These are phyloP conservation scores for Mus musculus DNA, from an alignment of 2,113 vertebrate genomes.

Conservation along the genomic window DNA sequence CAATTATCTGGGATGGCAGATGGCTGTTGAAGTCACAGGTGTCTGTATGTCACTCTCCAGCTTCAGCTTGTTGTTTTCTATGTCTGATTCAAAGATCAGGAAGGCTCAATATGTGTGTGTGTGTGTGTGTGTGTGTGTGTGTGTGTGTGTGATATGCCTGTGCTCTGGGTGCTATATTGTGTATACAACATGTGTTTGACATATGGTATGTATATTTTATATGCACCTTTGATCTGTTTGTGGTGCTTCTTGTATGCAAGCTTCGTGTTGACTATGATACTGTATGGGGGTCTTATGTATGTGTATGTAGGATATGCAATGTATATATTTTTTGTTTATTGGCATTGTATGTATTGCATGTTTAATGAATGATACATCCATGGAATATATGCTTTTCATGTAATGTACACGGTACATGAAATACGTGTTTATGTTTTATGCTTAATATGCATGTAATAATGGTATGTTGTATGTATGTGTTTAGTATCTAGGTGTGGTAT, in stretches of 20 bases:
- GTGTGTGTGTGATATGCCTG: neutral
- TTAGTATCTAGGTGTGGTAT: neutral
- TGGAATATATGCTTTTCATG: neutral
- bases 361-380: neutral
- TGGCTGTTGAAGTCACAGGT: neutral
- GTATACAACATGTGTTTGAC: neutral
- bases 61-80: neutral
- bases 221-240: neutral
- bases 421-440: neutral
- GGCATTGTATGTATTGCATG: neutral
- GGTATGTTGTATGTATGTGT: neutral
- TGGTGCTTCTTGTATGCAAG: neutral
- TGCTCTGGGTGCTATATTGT: neutral
- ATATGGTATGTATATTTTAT: neutral
- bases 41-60: neutral
- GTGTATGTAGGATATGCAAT: neutral
- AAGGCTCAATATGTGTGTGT: neutral
- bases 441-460: neutral
- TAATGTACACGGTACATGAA: too few species aligned
- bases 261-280: neutral
- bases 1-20: neutral
- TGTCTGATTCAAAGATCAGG: neutral
- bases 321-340: too few species aligned
- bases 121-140: too few species aligned
- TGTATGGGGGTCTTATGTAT: neutral